These are phyloP conservation scores for Murina feae DNA, from an alignment of 2,113 vertebrate species.

Conservation along the genomic window DNA sequence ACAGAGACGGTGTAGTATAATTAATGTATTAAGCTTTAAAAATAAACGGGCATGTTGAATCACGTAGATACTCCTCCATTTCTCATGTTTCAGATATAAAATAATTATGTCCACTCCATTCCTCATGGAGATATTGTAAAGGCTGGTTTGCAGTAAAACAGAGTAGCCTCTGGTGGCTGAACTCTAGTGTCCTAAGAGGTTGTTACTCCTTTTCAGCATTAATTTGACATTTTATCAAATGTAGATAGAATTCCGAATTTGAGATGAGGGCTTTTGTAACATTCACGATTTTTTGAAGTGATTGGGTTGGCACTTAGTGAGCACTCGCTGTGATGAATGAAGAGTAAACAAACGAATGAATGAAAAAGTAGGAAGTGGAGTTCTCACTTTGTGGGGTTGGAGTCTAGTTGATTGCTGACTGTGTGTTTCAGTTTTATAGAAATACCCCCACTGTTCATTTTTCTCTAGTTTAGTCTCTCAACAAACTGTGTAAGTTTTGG, in stretches of 20 bases:
- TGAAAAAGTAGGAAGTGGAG: background rate
- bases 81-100: conserved; percentile 13
- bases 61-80: background rate
- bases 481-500: background rate
- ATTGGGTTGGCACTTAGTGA: background rate
- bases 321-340: background rate
- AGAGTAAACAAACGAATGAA: background rate
- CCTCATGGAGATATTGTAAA: background rate
- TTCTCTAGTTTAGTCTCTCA: background rate
- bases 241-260: conserved; percentile 14
- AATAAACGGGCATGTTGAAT: background rate
- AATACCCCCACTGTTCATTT: background rate
- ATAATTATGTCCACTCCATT: background rate
- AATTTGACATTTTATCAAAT: background rate
- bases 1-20: background rate
- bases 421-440: background rate
- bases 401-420: background rate
- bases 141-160: background rate
- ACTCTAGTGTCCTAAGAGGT: background rate
- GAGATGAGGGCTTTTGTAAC: background rate
- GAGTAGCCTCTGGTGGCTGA: background rate
- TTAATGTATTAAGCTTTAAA: background rate
- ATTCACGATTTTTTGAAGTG: background rate
- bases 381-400: background rate
- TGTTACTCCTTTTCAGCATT: background rate